Evolutionary conservation across 1,140 invertebrate genomes (phyloP).

Genomic region (Littorina saxatilis): DNA sequence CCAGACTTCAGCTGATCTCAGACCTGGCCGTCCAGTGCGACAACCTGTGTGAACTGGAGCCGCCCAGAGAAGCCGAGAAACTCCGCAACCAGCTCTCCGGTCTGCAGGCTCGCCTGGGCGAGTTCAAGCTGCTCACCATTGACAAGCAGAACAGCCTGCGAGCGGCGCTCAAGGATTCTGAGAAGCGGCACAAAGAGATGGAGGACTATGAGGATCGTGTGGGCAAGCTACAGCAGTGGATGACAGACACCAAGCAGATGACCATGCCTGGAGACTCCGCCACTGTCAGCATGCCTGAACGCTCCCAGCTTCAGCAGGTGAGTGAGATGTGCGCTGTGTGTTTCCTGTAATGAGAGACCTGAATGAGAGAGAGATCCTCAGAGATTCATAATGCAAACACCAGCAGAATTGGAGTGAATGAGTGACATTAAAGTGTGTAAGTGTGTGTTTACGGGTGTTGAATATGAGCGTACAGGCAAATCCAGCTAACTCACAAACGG

Average conservation of each 20-base stretch:
- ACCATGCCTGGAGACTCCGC: conserved; percentile 67
- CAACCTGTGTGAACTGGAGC: conserved; percentile 74
- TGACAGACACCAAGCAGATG: conserved; percentile 81
- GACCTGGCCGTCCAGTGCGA: conserved; percentile 79
- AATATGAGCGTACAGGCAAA: no score
- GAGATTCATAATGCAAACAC: no score
- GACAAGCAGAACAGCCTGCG: conserved; percentile 76
- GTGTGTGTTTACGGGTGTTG: no score
- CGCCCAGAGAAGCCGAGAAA: conserved; percentile 73
- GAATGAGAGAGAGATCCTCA: no score
- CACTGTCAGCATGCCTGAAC: conserved; percentile 71
- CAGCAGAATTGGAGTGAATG: no score
- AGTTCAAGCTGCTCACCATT: conserved; percentile 64
- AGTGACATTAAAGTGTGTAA: no score
- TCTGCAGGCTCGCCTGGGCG: conserved; percentile 77
- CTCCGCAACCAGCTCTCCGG: conserved; percentile 78
- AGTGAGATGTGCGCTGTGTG: conserved; percentile 53
- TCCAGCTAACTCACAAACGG: no score
- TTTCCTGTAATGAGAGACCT: not conserved
- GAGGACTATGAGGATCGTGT: conserved; percentile 85
- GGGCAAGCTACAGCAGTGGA: conserved; percentile 84
- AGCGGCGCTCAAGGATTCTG: conserved; percentile 76
- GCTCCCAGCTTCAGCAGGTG: conserved; percentile 74
- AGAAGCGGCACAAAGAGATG: conserved; percentile 83
- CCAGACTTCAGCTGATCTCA: conserved; percentile 79